phyloP scores from a whole-genome alignment of 1,140 invertebrate species.

The Atta texana region DNA sequence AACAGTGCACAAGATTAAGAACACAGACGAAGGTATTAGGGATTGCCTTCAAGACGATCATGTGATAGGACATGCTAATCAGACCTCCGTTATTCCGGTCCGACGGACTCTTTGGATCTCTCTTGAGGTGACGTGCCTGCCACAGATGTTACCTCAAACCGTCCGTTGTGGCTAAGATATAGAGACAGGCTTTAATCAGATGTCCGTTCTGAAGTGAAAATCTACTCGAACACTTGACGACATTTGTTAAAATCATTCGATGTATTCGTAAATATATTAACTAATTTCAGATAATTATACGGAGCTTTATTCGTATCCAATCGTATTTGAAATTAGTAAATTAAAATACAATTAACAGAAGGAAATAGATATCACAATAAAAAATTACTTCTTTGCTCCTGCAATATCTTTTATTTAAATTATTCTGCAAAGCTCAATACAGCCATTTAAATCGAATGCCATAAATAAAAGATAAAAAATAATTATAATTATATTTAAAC shows the following conservation, averaged over 20 bases:
- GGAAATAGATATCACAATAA: neutral
- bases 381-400: neutral
- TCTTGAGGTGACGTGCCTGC: conserved; percentile 39
- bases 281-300: conserved; percentile 13
- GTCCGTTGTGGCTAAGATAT: conserved; percentile 43
- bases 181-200: conserved; percentile 46
- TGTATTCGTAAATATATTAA: neutral
- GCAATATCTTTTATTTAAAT: neutral
- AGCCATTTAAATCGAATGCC: neutral
- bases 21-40: conserved; percentile 37
- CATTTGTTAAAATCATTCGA: conserved; percentile 20
- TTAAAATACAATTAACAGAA: neutral
- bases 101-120: conserved; percentile 46
- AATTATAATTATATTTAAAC: neutral
- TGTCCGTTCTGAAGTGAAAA: conserved; percentile 10
- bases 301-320: no score
- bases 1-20: conserved; percentile 53
- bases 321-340: neutral
- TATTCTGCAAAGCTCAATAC: neutral
- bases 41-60: conserved; percentile 67
- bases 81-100: conserved; percentile 65
- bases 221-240: conserved; percentile 17
- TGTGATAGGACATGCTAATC: conserved; percentile 65
- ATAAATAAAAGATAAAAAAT: neutral
- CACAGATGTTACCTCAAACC: conserved; percentile 48